phyloP scores from a whole-genome alignment of 2,888 invertebrate genomes.

The Cephus nigrinus region DNA sequence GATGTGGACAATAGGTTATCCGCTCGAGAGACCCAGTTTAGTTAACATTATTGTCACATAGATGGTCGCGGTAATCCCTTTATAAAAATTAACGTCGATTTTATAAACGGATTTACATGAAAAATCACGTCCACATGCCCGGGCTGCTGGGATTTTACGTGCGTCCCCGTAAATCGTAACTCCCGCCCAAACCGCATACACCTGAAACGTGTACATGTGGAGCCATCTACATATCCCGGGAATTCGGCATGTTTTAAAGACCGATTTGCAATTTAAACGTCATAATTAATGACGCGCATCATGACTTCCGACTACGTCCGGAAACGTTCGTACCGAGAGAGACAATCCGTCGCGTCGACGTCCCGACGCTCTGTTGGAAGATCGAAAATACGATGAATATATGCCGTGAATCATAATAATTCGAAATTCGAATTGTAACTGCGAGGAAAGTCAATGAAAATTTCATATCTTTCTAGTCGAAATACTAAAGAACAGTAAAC shows the following conservation, averaged over 20 bases:
- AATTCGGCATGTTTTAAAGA: slow-evolving; percentile 50
- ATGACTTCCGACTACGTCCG: background rate
- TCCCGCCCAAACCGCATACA: background rate
- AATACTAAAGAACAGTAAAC: background rate
- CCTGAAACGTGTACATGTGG: background rate
- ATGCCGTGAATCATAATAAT: background rate
- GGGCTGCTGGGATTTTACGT: background rate
- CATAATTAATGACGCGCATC: slow-evolving; percentile 42
- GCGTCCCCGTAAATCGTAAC: background rate
- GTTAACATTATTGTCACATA: slow-evolving; percentile 45
- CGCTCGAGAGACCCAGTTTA: slow-evolving; percentile 28
- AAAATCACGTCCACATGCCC: slow-evolving; percentile 20
- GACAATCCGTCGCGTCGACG: background rate
- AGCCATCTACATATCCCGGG: slow-evolving; percentile 26
- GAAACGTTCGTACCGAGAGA: background rate
- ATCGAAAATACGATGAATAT: background rate
- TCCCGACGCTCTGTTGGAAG: background rate
- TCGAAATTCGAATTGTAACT: background rate
- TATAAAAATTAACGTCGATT: slow-evolving; percentile 54
- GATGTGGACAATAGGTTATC: slow-evolving; percentile 33
- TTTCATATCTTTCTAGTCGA: background rate
- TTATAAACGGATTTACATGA: slow-evolving; percentile 48
- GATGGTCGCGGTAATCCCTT: slow-evolving; percentile 43
- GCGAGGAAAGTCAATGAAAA: background rate
- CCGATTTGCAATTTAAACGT: slow-evolving; percentile 54